Conservation (phyloP, 2,888 invertebrate species). For the Aelia acuminata region DNA sequence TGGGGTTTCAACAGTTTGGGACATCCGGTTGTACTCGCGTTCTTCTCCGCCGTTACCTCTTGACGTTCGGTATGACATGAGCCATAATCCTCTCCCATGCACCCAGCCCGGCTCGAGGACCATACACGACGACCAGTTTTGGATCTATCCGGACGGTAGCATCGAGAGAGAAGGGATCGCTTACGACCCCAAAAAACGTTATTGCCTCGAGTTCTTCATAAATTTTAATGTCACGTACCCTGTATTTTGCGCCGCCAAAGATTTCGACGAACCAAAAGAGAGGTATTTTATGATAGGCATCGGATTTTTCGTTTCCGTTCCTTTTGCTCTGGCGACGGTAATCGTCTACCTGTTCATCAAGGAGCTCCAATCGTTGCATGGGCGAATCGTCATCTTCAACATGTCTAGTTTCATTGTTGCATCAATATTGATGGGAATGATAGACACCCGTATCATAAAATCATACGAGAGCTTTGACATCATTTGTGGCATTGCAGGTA, state of each 20-base stretch:
- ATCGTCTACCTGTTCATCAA: conserved; percentile 50
- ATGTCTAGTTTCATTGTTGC: conserved; percentile 21
- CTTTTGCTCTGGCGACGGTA: conserved; percentile 56
- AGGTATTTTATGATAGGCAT: conserved; percentile 50
- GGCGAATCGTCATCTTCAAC: background rate
- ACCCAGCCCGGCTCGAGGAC: background rate
- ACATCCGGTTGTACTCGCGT: background rate
- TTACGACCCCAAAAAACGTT: background rate
- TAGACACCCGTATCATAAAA: background rate
- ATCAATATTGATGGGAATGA: background rate
- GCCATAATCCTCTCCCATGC: background rate
- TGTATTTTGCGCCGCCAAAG: background rate
- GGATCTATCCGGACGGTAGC: background rate
- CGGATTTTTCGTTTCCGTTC: conserved; percentile 56
- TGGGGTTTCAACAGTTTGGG: background rate
- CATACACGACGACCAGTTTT: background rate
- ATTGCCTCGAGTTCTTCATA: conserved; percentile 24
- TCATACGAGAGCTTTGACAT: background rate
- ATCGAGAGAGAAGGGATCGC: background rate
- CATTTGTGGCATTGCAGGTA: background rate
- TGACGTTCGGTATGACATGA: background rate
- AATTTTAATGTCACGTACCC: background rate
- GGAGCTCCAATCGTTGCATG: background rate
- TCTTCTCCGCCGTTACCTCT: background rate
- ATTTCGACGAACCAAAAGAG: background rate